Base-by-base conservation (phyloP, 1,140 invertebrate genomes). In the Drosophila micromelanica region DNA sequence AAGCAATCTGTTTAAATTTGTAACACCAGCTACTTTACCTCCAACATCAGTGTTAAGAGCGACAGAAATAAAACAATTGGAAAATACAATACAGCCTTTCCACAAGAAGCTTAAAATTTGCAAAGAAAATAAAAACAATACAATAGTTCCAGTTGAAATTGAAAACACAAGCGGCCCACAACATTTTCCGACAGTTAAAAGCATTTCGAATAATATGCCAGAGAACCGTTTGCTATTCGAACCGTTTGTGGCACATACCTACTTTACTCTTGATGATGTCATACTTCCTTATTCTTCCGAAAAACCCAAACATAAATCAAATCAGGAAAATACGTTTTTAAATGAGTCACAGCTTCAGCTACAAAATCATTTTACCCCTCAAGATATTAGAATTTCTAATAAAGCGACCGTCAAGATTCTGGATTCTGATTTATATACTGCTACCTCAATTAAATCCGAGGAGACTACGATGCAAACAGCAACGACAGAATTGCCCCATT, bases 211-310 rank as follows among this genome's bases (percentile, higher is more conserved):
- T 13, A 57, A 11, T 3, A 68, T 40, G 3, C 38, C 65, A 0
- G 37, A 52, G 4, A 52, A 38, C 11, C 17, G 42, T 1, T 9
- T 13, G 13, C 30, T 38, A 0, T 37, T 37, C 11, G 17, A 61
- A 45, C 65, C 65, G 17, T 62, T 54, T 45, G 48, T 61, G 11
- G 38, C 65, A 8, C 65, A 69, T 69, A 45, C 57, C 2, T 62
- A 69, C 32, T 69, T 69, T 9, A 69, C 65, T 15, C 48, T 69
- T 7, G 65, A 69, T 8, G 65, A 69, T 46, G 65, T 69, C 5
- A 48, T 69, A 27, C 51, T 69, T 54, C 65, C 65, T 0, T 35
- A 32, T 52, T 42, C 65, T 3, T 17, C 65, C 2, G 38, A 69
- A 7, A 69, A 61, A 13, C 1, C 45, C 0, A 43, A 63, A 9